Evolutionary conservation across 2,113 vertebrate genomes (phyloP).

Genomic region (Leptocoma aspasia): DNA sequence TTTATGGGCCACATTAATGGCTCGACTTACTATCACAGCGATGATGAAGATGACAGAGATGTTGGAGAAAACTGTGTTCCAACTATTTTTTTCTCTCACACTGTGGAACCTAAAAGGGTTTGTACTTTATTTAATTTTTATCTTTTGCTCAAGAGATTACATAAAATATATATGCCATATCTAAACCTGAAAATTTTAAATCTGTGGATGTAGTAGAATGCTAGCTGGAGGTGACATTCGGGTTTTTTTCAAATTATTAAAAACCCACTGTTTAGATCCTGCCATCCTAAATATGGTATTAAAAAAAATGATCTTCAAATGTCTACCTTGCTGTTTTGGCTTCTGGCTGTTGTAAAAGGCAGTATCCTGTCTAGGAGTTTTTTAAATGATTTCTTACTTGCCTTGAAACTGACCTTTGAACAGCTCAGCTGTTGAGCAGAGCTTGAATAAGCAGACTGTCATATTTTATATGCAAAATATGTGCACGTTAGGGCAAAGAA

Average conservation of each 20-base stretch:
- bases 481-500: neutral
- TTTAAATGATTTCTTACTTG: neutral
- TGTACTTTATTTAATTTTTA: conserved; percentile 34
- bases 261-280: neutral
- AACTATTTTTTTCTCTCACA: conserved; percentile 93
- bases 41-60: conserved; percentile 53
- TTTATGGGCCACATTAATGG: conserved; percentile 55
- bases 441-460: neutral
- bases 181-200: neutral
- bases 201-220: neutral
- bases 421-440: neutral
- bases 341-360: neutral
- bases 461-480: neutral
- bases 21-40: conserved; percentile 56
- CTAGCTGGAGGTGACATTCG: neutral
- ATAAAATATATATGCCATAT: neutral
- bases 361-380: neutral
- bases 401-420: neutral
- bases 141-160: neutral
- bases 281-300: neutral
- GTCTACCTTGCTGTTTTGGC: neutral
- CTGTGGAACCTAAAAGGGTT: conserved; percentile 93
- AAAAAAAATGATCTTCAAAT: neutral
- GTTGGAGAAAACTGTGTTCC: conserved; percentile 75
- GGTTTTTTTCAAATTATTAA: neutral